Base-by-base conservation (phyloP, 1,140 invertebrate species). In the Caerostris darwini region DNA sequence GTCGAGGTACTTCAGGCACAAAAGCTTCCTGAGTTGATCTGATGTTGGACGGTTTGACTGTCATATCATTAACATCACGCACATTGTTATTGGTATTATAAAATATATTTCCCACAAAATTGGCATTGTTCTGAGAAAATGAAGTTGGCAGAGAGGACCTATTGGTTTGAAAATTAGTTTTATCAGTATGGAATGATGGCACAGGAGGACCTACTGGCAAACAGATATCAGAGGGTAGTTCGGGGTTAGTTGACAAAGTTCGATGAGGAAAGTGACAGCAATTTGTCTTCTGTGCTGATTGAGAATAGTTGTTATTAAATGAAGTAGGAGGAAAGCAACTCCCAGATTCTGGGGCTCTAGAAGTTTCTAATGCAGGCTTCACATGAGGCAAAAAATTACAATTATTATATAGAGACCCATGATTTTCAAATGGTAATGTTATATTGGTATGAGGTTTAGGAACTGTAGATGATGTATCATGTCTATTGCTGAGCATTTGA, bases 341-440 rank as follows among this genome's bases (percentile, higher is more conserved):
- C 3, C 53, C 56, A 34, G 87, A 67, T 69, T 94, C 93, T 59
- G 88, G 81, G 57, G 87, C 58, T 85, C 88, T 82, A 58, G 87
- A 58, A 85, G 17, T 90, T 83, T 94, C 93, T 57, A 94, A n/a
- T 14, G 87, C n/a, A 58, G 93, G 93, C 14, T 90, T 94, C 3
- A 90, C 87, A 53, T 82, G 93, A 19, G 87, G 87, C 34, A 94
- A 86, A 59, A 94, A 94, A 69, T 90, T 94, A 57, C 93, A 94
- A 34, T 86, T 94, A 59, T 94, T 94, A 58, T 94, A 94, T 12
- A 94, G 77, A 4, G 93, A 34, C 34, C 59, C 71, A 82, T 90
- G 88, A 85, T 90, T 94, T 90, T 94, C 93, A 94, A 94, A 94
- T 17, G 87, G 87, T 57, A 94, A 83, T n/a, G 87, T 54, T 8